Evolutionary conservation across 1,140 invertebrate genomes (phyloP).

Genomic region (Ridgeia piscesae): DNA sequence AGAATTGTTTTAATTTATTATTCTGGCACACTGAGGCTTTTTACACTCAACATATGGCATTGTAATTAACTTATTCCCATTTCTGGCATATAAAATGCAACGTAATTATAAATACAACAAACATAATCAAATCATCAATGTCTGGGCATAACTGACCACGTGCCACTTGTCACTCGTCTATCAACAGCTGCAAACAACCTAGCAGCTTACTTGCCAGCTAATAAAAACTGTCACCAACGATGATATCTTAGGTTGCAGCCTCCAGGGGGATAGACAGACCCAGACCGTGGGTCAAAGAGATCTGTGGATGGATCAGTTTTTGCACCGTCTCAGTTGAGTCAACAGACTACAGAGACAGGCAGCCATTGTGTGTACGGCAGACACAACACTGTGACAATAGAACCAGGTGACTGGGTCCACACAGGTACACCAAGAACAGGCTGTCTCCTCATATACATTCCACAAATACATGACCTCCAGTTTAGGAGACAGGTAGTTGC

Average conservation of each 20-base stretch:
- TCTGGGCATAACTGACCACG: not conserved
- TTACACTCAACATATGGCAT: not conserved
- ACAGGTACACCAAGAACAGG: not conserved
- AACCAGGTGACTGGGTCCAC: not conserved
- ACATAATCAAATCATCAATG: too few relatives aligned
- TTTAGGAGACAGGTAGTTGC: not conserved
- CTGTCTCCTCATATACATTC: not conserved
- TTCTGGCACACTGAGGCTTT: not conserved
- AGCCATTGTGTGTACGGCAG: not conserved
- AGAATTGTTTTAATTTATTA: too few relatives aligned
- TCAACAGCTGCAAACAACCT: not conserved
- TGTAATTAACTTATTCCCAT: not conserved
- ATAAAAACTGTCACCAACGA: not conserved
- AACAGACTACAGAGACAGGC: not conserved
- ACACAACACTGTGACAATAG: not conserved
- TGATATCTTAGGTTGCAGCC: not conserved
- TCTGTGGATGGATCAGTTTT: not conserved
- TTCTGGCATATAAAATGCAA: not conserved
- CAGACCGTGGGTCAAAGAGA: not conserved
- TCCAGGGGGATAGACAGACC: not conserved
- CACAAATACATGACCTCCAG: not conserved
- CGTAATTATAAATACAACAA: too few relatives aligned
- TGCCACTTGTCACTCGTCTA: not conserved
- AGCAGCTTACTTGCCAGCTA: too few relatives aligned
- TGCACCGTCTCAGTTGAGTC: not conserved